These are phyloP conservation scores for Hoplostethus atlanticus DNA, from an alignment of 2,797 vertebrate genomes.

Conservation along the genomic window DNA sequence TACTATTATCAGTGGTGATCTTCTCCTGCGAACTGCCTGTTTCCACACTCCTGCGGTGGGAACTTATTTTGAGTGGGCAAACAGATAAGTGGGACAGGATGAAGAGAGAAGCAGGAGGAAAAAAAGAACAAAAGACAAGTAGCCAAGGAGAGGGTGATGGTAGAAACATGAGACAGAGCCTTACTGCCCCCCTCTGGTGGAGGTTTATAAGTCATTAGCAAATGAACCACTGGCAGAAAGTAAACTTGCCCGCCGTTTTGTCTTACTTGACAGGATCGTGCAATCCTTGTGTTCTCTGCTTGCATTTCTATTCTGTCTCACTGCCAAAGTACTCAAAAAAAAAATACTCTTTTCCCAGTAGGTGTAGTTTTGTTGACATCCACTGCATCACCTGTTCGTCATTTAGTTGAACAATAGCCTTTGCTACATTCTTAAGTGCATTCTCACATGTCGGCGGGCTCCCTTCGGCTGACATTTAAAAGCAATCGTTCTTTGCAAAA, in stretches of 20 bases:
- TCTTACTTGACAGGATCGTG: slow-evolving; percentile 18
- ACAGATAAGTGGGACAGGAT: slow-evolving; percentile 62
- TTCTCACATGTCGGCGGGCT: not conserved
- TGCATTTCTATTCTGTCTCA: not conserved
- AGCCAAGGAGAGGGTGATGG: slow-evolving; percentile 9
- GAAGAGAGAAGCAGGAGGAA: slow-evolving; percentile 40
- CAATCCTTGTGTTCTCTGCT: slow-evolving; percentile 4
- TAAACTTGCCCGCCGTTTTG: slow-evolving; percentile 8
- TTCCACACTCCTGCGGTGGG: slow-evolving; percentile 35
- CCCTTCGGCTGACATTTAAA: not conserved
- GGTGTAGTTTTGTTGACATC: not conserved
- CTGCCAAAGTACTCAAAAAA: no score
- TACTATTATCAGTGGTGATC: slow-evolving; percentile 7
- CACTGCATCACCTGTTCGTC: not conserved
- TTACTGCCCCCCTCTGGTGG: slow-evolving; percentile 77
- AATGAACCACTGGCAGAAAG: slow-evolving; percentile 17
- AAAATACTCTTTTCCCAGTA: not conserved
- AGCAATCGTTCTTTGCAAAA: slow-evolving; percentile 27
- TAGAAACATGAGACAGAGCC: slow-evolving; percentile 50
- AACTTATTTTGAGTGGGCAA: slow-evolving; percentile 42
- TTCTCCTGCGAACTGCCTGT: slow-evolving; percentile 8
- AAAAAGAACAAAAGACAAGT: slow-evolving; percentile 40
- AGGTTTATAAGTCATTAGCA: slow-evolving; percentile 5
- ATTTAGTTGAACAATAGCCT: not conserved
- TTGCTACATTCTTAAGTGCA: not conserved